These are phyloP conservation scores for Corapipo altera DNA, from an alignment of 2,113 vertebrate species.

Conservation along the genomic window DNA sequence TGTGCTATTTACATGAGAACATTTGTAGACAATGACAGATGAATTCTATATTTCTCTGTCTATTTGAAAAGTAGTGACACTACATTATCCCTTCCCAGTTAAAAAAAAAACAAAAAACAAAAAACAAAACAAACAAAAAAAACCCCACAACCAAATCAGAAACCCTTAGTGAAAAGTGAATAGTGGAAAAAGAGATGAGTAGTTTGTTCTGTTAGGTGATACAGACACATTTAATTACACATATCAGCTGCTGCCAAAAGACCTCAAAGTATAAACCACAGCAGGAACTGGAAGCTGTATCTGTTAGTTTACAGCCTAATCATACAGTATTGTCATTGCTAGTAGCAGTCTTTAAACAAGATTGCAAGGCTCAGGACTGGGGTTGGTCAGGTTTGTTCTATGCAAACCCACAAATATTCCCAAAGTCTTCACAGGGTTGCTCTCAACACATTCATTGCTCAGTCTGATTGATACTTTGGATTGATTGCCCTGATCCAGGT, in stretches of 20 bases:
- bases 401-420: background rate
- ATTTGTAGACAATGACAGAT: background rate
- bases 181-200: background rate
- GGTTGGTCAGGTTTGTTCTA: background rate
- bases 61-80: background rate
- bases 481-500: background rate
- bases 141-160: too few species aligned
- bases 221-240: background rate
- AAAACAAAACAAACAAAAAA: too few species aligned
- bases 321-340: background rate
- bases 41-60: background rate
- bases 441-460: background rate
- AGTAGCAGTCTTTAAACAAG: background rate
- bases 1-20: background rate
- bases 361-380: background rate
- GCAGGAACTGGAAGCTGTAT: background rate
- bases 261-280: background rate
- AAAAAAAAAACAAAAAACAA: background rate
- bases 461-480: background rate
- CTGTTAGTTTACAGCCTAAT: background rate
- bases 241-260: background rate
- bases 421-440: background rate
- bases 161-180: background rate
- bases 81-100: background rate
- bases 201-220: background rate